Base-by-base conservation (phyloP, 2,113 vertebrate species). In the Lophotis ruficrista region DNA sequence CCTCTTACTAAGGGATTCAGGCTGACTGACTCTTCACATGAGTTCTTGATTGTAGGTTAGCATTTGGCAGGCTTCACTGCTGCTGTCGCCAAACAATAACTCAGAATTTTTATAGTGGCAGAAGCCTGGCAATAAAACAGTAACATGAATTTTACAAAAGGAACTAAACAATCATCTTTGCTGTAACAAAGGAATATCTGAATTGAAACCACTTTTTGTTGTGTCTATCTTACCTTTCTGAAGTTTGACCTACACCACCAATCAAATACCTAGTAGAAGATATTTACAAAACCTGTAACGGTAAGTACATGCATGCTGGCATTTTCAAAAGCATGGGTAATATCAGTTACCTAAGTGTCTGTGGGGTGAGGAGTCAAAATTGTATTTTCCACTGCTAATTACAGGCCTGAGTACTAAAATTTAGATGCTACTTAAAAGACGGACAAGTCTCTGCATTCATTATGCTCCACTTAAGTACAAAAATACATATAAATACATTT, bases 31-130 rank as follows among this genome's bases (percentile, higher is more conserved):
- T 82, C 48, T 50, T 87, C 62, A 66, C 35, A 38, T 5, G 38
- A 95, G 72, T 79, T 76, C 35, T 17, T 33, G 50, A 58, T 75
- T 89, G 84, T 61, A 96, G 57, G 82, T 95, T 86, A 85, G 41
- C 62, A 94, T 89, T 88, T 80, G 73, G 47, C 73, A 94, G 60
- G 24, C 54, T 75, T 89, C 71, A 35, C 58, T 60, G 47, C 56
- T 47, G 33, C 33, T 28, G 51, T 57, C 27, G 12, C 73, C 80
- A 96, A 92, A 51, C n/a, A 81, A 5, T 60, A 66, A 51, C 30
- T 88, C 47, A 65, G 53, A 83, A 84, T 45, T 76, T 80, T 89
- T 69, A 58, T 28, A 71, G 43, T 47, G 58, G 50, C 35, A 64
- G 37, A 80, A 97, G 31, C 20, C 82, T 78, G 56, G 22, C 62